Evolutionary conservation across 1,140 invertebrate genomes (phyloP).

Genomic region (Tetranychus cinnabarinus): DNA sequence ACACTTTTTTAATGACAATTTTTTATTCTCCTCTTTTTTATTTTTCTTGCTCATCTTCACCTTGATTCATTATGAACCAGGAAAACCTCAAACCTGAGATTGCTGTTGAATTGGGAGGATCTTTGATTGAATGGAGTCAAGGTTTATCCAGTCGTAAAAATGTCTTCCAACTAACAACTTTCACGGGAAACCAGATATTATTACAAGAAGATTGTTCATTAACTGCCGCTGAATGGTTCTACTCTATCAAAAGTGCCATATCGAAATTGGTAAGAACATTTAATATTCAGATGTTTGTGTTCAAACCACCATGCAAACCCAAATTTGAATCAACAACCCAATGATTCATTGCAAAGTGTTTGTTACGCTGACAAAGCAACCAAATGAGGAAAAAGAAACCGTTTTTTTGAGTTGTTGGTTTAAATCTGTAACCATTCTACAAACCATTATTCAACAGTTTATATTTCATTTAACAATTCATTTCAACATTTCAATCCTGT

Average conservation of each 20-base stretch:
- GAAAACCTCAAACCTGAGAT: conserved; percentile 26
- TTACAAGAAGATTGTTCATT: conserved; percentile 29
- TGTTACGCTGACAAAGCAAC: too few relatives aligned
- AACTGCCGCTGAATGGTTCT: conserved; percentile 27
- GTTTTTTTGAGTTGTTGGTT: too few relatives aligned
- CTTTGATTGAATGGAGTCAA: conserved; percentile 27
- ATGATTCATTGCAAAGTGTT: too few relatives aligned
- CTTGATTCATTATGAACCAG: neutral
- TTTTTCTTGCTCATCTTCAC: neutral
- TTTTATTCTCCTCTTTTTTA: neutral
- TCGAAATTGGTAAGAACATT: conserved; percentile 20
- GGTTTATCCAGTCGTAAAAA: conserved; percentile 31
- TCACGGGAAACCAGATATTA: conserved; percentile 29
- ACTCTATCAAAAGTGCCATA: conserved; percentile 27
- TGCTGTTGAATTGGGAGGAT: conserved; percentile 30
- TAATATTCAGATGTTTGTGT: too few relatives aligned
- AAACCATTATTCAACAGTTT: too few relatives aligned
- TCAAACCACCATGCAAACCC: too few relatives aligned
- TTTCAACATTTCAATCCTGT: too few relatives aligned
- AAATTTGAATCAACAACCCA: too few relatives aligned
- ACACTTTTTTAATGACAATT: neutral
- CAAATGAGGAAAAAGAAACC: too few relatives aligned
- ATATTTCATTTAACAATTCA: too few relatives aligned
- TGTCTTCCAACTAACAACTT: conserved; percentile 29
- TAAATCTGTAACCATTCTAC: too few relatives aligned